A percentile compares a stretch with the other conserved stretches of the same genome.
phyloP scores from a whole-genome alignment of 2,888 invertebrate genomes.

The Drosophila planitibia region DNA sequence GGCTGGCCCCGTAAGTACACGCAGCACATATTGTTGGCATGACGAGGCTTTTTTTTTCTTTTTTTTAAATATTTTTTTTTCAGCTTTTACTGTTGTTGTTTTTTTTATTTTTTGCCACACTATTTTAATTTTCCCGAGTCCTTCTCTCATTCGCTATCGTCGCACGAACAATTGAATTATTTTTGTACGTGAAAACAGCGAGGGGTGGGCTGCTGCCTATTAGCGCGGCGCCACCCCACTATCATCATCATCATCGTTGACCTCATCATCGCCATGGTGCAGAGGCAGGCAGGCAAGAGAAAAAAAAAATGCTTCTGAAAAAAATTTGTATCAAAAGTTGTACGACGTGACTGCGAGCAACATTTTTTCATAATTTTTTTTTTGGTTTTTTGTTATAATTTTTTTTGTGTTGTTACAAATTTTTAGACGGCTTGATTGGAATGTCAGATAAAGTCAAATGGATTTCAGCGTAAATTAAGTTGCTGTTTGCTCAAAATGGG shows the following conservation, averaged over 20 bases:
- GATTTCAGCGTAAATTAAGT: slow-evolving; percentile 79
- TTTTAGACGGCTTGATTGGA: slow-evolving; percentile 82
- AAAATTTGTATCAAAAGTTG: slow-evolving; percentile 75
- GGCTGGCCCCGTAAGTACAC: slow-evolving; percentile 55
- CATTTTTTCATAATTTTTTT: slow-evolving; percentile 50
- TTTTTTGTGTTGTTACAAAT: slow-evolving; percentile 67
- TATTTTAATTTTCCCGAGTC: slow-evolving; percentile 74
- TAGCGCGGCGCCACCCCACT: slow-evolving; percentile 82
- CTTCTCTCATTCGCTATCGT: slow-evolving; percentile 51
- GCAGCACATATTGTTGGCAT: slow-evolving; percentile 64
- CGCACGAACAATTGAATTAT: slow-evolving; percentile 83
- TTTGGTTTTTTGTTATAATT: slow-evolving; percentile 59
- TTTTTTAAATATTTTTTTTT: slow-evolving; percentile 18
- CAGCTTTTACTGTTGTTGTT: slow-evolving; percentile 51
- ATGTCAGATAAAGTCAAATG: slow-evolving; percentile 84
- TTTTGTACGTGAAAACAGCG: slow-evolving; percentile 77
- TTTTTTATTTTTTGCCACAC: slow-evolving; percentile 56
- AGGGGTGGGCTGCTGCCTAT: slow-evolving; percentile 81
- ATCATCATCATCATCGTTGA: slow-evolving; percentile 51
- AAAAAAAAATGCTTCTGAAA: slow-evolving; percentile 50
- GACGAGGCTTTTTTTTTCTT: slow-evolving; percentile 39
- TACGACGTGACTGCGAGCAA: slow-evolving; percentile 71
- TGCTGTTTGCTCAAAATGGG: slow-evolving; percentile 58
- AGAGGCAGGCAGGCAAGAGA: slow-evolving; percentile 7
- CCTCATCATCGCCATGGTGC: slow-evolving; percentile 32